These are phyloP conservation scores for Heterochromis multidens DNA, from an alignment of 2,113 vertebrate species.

Conservation along the genomic window DNA sequence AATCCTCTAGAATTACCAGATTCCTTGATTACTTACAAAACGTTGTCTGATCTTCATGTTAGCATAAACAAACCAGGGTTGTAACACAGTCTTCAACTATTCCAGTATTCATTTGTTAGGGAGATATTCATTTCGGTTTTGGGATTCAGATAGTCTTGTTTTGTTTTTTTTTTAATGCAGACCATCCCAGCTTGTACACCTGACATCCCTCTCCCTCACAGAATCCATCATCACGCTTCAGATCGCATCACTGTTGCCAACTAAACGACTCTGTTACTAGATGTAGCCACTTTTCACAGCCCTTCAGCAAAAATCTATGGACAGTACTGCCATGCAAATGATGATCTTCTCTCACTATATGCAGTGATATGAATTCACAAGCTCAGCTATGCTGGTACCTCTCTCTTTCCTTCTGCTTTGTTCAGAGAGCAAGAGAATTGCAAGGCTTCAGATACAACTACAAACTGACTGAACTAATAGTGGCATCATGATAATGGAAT, in stretches of 20 bases:
- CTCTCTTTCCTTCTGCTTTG: not conserved
- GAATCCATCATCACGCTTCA: not conserved
- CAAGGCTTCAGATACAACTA: not conserved
- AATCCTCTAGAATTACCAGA: not conserved
- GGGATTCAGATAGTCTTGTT: not conserved
- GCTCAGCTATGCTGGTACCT: not conserved
- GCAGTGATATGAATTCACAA: not conserved
- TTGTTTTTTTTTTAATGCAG: not conserved
- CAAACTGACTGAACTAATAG: not conserved
- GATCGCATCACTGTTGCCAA: not conserved
- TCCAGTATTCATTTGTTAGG: not conserved
- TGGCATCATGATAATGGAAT: not conserved
- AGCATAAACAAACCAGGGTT: not conserved
- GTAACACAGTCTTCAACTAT: not conserved
- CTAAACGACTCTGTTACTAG: not conserved
- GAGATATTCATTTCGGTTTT: not conserved
- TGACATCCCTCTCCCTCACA: not conserved
- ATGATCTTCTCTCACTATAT: not conserved
- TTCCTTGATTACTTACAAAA: not conserved
- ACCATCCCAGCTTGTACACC: not conserved
- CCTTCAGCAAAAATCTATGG: not conserved
- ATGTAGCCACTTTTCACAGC: not conserved
- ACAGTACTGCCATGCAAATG: not conserved
- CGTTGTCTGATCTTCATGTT: not conserved
- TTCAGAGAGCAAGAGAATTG: not conserved